Percentiles rank a stretch among this genome's conserved stretches.
Conservation (phyloP, 1,140 invertebrate species). For the Neelides sp. region DNA sequence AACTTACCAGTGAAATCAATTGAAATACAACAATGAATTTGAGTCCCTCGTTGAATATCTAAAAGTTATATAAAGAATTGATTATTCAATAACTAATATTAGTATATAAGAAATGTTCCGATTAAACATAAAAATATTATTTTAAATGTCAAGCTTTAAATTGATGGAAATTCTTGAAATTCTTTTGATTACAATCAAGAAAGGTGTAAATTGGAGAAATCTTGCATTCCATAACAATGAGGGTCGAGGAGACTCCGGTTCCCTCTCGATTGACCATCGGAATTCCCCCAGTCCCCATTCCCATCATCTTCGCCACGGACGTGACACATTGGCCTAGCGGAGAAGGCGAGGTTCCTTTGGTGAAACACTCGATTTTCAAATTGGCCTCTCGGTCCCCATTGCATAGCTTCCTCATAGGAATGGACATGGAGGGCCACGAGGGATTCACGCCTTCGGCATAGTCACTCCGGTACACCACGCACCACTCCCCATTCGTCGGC, state of each 20-base stretch:
- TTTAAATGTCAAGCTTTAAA: too few species aligned
- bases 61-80: too few species aligned
- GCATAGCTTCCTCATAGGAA: constrained; percentile 32
- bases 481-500: constrained; percentile 38
- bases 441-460: constrained; percentile 17
- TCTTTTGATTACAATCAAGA: constrained; percentile 47
- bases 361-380: constrained; percentile 36
- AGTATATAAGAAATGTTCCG: too few species aligned
- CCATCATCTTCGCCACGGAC: constrained; percentile 34
- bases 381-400: constrained; percentile 47
- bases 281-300: constrained; percentile 32
- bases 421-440: constrained; percentile 16
- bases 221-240: too few species aligned
- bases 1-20: constrained; percentile 53
- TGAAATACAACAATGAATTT: constrained; percentile 42
- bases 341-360: constrained; percentile 38
- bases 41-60: too few species aligned
- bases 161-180: too few species aligned
- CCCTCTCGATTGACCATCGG: constrained; percentile 22
- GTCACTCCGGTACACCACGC: constrained; percentile 35
- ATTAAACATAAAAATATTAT: too few species aligned
- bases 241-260: too few species aligned
- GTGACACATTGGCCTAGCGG: constrained; percentile 39
- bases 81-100: too few species aligned
- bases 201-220: constrained; percentile 40